Conservation (phyloP, 2,888 invertebrate genomes). For the Drosophila formosana region DNA sequence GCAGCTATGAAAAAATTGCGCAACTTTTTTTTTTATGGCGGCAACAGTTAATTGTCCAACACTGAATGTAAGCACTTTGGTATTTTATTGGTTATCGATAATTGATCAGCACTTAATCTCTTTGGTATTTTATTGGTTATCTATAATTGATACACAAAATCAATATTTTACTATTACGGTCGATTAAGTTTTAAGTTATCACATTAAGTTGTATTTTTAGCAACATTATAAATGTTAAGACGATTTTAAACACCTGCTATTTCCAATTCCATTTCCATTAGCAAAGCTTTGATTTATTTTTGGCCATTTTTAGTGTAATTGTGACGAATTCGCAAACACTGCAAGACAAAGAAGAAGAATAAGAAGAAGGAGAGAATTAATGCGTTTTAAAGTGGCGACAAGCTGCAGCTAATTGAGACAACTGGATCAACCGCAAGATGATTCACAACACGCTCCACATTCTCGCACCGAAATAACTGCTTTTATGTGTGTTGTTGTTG, state of each 20-base stretch:
- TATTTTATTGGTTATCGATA: background rate
- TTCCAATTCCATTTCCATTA: background rate
- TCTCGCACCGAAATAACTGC: constrained; percentile 27
- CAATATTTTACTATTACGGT: no score
- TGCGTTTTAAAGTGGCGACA: constrained; percentile 54
- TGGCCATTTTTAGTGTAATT: background rate
- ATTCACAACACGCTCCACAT: constrained; percentile 60
- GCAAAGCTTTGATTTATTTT: background rate
- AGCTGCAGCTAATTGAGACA: constrained; percentile 71
- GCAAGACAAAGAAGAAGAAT: background rate
- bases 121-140: no score
- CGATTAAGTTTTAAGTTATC: no score
- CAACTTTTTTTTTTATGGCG: no score
- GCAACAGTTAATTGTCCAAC: no score
- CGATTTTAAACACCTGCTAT: background rate
- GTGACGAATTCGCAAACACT: constrained; percentile 14
- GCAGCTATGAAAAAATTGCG: no score
- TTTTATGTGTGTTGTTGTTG: background rate
- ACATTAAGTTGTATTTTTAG: no score
- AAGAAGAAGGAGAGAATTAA: constrained; percentile 27
- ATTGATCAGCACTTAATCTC: background rate
- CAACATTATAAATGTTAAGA: no score
- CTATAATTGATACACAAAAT: background rate
- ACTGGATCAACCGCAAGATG: constrained; percentile 58
- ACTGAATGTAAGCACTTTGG: no score